Conservation (phyloP, 2,113 vertebrate species). For the Chloropsis hardwickii region DNA sequence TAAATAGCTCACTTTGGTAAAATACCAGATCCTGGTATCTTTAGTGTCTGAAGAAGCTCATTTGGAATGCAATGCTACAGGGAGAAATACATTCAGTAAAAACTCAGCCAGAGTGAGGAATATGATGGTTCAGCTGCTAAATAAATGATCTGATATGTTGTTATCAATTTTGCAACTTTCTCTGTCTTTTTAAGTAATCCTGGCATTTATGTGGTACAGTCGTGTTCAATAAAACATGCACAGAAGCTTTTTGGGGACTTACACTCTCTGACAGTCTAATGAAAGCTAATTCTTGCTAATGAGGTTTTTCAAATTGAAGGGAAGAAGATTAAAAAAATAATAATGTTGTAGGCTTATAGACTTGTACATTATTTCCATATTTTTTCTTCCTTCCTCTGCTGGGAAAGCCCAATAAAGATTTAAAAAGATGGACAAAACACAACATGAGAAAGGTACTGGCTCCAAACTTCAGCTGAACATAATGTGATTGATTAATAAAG, state of each 20-base stretch:
- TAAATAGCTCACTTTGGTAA: not conserved
- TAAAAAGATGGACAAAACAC: not conserved
- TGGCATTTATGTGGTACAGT: not conserved
- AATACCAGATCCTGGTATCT: not conserved
- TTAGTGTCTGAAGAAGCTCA: not conserved
- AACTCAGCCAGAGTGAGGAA: not conserved
- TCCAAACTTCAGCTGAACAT: not conserved
- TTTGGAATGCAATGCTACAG: not conserved
- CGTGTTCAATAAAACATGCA: not conserved
- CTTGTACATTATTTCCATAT: not conserved
- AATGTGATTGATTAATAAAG: conserved; percentile 16
- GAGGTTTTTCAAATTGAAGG: not conserved
- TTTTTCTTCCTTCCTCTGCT: not conserved
- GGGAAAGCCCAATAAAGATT: conserved; percentile 2
- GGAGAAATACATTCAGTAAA: not conserved
- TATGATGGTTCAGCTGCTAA: not conserved
- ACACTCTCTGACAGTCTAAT: not conserved
- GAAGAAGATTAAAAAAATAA: conserved; percentile 1
- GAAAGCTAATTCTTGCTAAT: conserved; percentile 24
- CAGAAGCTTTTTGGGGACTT: not conserved
- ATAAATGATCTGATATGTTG: not conserved
- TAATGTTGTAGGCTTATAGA: not conserved
- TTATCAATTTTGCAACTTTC: not conserved
- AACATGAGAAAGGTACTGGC: not conserved
- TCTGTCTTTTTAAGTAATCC: not conserved